phyloP scores from a whole-genome alignment of 2,113 vertebrate species.

The Ivindomyrus marchei region DNA sequence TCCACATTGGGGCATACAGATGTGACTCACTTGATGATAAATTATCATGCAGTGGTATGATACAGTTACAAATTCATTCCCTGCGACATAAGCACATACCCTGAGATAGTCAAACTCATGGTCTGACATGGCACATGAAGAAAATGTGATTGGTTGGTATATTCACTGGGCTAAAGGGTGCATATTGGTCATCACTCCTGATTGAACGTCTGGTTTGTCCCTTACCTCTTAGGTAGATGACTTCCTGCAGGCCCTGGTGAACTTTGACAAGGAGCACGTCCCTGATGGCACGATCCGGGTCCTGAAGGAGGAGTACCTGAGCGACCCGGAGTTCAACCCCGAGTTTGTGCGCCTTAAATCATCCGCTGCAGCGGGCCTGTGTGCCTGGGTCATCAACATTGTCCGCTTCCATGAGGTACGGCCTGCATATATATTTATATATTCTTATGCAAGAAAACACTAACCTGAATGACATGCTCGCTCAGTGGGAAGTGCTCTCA shows the following conservation, averaged over 20 bases:
- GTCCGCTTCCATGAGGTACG: constrained; percentile 60
- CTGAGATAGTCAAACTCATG: neutral
- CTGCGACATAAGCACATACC: neutral
- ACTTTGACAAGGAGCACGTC: constrained; percentile 70
- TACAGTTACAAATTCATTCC: neutral
- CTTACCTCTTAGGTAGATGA: constrained; percentile 50
- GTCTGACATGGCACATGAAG: neutral
- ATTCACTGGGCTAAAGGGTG: neutral
- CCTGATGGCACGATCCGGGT: constrained; percentile 54
- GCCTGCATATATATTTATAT: neutral
- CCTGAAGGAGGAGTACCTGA: constrained; percentile 61
- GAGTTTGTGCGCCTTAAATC: constrained; percentile 69
- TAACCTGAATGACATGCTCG: neutral
- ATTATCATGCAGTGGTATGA: neutral
- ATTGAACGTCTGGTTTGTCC: neutral
- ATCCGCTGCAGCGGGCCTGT: constrained; percentile 59
- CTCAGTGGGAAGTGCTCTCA: neutral
- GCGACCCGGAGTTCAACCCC: constrained; percentile 65
- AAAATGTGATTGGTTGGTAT: neutral
- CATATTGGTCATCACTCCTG: neutral
- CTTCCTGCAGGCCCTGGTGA: constrained; percentile 62
- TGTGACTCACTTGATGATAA: neutral
- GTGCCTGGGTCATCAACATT: constrained; percentile 65
- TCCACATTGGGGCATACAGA: neutral
- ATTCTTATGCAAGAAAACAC: neutral